These are phyloP conservation scores for Poicephalus gulielmi DNA, from an alignment of 2,113 vertebrate genomes.

Conservation along the genomic window DNA sequence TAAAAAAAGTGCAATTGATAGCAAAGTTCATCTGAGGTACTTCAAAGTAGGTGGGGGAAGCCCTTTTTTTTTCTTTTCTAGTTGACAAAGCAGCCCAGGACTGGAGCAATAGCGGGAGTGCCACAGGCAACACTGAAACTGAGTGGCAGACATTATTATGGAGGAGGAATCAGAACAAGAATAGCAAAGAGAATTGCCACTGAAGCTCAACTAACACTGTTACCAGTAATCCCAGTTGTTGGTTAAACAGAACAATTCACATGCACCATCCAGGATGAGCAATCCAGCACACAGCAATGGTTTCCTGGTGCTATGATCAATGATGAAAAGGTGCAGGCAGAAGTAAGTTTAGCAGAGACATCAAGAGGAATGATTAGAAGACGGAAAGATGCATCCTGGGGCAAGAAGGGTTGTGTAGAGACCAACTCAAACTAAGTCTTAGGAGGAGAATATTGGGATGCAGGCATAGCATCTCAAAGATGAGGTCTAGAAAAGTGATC, in stretches of 20 bases:
- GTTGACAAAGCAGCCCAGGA: not conserved
- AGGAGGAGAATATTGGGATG: not conserved
- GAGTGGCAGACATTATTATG: not conserved
- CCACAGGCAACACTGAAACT: not conserved
- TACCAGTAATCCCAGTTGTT: not conserved
- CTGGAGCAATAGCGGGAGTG: not conserved
- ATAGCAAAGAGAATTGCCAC: not conserved
- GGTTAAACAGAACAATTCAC: not conserved
- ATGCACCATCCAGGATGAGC: not conserved
- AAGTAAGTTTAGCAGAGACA: not conserved
- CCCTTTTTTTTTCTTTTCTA: not conserved
- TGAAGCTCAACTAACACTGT: not conserved
- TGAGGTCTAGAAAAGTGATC: not conserved
- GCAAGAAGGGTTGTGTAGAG: not conserved
- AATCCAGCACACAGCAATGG: not conserved
- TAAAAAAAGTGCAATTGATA: constrained; percentile 20
- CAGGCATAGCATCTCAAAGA: not conserved
- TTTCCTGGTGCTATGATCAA: not conserved
- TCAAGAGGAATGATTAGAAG: not conserved
- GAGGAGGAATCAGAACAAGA: constrained; percentile 12
- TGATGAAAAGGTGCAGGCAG: not conserved
- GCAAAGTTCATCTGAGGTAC: constrained; percentile 23
- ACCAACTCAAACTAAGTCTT: not conserved
- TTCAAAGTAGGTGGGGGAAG: constrained; percentile 41
- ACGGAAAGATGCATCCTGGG: not conserved